Conservation (phyloP, 2,797 vertebrate genomes). For the Leptodactylus fallax region DNA sequence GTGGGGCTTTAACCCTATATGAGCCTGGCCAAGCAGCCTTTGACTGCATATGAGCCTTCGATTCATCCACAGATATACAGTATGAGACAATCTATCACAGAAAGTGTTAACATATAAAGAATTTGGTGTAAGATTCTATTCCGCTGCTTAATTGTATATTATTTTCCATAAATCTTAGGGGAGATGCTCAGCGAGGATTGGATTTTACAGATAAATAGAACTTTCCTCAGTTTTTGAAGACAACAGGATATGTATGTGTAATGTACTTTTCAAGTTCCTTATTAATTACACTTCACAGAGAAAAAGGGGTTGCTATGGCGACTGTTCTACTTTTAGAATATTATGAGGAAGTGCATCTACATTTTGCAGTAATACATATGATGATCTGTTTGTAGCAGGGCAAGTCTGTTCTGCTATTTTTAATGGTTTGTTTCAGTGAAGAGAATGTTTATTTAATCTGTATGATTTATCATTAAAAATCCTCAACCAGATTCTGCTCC, state of each 20-base stretch:
- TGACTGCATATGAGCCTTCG: background rate
- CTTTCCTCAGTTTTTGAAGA: conserved; percentile 48
- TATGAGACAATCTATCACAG: background rate
- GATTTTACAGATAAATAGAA: conserved; percentile 43
- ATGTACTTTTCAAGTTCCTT: conserved; percentile 59
- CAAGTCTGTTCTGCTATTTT: conserved; percentile 50
- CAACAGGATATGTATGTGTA: conserved; percentile 61
- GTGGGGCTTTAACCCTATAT: background rate
- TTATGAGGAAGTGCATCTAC: conserved; percentile 55
- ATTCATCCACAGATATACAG: background rate
- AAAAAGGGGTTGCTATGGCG: conserved; percentile 53
- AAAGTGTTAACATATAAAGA: background rate
- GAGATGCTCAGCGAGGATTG: background rate
- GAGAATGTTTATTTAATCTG: conserved; percentile 38
- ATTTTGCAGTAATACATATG: conserved; percentile 61
- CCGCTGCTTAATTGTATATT: background rate
- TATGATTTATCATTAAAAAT: conserved; percentile 24
- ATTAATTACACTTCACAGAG: conserved; percentile 64
- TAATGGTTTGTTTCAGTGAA: conserved; percentile 16
- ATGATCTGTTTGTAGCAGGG: conserved; percentile 53
- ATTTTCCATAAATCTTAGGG: background rate
- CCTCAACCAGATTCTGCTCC: background rate
- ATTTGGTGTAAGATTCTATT: background rate
- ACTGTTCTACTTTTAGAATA: conserved; percentile 63
- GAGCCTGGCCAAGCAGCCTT: background rate